Evolutionary conservation across 2,113 vertebrate species (phyloP).

Genomic region (Calonectris borealis): DNA sequence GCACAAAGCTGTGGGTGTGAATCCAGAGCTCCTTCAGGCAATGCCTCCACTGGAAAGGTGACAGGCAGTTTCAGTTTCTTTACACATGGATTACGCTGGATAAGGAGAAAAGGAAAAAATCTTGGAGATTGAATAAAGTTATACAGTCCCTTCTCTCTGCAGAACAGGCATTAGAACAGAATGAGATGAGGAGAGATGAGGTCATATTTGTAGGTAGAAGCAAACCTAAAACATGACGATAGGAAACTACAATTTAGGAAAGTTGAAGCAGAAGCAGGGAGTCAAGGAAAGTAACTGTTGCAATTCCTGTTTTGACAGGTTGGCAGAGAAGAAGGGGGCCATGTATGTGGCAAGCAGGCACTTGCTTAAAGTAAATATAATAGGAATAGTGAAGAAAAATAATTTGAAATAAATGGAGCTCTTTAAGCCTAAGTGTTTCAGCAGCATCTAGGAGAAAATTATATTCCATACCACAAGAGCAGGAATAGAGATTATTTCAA

Average conservation of each 20-base stretch:
- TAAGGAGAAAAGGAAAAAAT: background rate
- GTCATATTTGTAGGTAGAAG: background rate
- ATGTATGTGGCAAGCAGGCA: background rate
- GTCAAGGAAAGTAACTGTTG: background rate
- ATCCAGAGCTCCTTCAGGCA: background rate
- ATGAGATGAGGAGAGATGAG: background rate
- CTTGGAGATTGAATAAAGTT: background rate
- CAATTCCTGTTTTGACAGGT: background rate
- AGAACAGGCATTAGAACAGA: background rate
- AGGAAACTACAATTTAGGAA: background rate
- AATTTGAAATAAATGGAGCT: background rate
- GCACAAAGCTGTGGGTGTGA: background rate
- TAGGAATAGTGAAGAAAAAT: background rate
- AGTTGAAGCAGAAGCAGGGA: background rate
- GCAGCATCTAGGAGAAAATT: background rate
- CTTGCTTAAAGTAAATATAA: background rate
- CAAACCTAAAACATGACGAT: background rate
- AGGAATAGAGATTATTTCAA: background rate
- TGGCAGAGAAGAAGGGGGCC: background rate
- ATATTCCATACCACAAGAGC: background rate
- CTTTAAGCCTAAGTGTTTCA: background rate
- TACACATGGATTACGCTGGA: background rate
- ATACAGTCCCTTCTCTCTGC: background rate
- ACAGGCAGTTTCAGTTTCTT: background rate
- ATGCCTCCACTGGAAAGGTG: background rate